Evolutionary conservation across 2,113 vertebrate genomes (phyloP), one percentile per base, ranked within the genome.

Genomic region (Scolopax mira): DNA sequence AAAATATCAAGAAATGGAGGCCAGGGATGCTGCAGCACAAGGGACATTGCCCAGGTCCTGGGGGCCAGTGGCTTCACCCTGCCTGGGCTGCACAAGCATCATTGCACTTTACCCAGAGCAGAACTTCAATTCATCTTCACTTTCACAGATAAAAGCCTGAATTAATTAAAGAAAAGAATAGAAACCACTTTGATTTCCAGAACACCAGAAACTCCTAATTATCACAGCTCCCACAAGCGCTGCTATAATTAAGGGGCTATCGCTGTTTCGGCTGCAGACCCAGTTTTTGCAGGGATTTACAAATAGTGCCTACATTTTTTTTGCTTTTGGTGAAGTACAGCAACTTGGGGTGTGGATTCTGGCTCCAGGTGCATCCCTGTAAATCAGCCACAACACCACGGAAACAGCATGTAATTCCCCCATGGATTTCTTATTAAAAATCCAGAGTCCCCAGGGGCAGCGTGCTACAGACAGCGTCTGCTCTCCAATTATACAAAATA

Each of bases 121-220:
- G 61, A 79, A 70, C 96, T 77, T 77, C 85, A 92, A 93, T 93
- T 93, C 88, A 79, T 90, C 73, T 96, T 49, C 42, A n/a, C 30
- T 90, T 94, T 66, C 79, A 89, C 13, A 90, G 95, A 97, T 97
- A 90, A 96, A 96, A 96, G 83, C 88, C 67, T 88, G 88, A 95
- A 95, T 97, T 97, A 97, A 97, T 96, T 97, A 96, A 95, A 94
- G 64, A 93, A 97, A 85, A 96, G 86, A 93, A 90, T 82, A 95
- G 95, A 93, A 97, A 89, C 57, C 51, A 48, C 84, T 97, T 93
- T 97, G 93, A 96, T 95, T 97, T 97, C 58, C 83, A 95, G 91
- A 88, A 55, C 83, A 94, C 85, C 62, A 87, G 90, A 95, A 96
- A 85, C 49, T 95, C 91, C 93, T 95, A 72, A 95, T 97, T 96